phyloP scores from a whole-genome alignment of 2,113 vertebrate genomes.

The Polypterus bichir region DNA sequence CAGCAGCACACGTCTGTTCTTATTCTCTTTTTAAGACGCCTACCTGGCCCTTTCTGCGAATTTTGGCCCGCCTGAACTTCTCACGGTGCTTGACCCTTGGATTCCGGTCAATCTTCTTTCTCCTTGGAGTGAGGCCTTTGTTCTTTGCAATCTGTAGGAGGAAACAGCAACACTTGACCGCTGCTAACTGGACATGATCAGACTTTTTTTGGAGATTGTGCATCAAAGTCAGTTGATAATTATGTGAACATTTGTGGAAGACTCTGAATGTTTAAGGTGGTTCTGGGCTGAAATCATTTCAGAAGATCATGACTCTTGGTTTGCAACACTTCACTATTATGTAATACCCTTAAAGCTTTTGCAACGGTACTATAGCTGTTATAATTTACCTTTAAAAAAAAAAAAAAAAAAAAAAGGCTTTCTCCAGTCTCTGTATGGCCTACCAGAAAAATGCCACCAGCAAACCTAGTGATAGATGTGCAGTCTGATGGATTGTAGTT shows the following conservation, averaged over 20 bases:
- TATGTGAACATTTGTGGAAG: not conserved
- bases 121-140: constrained; percentile 81
- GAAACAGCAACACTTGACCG: not conserved
- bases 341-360: too few species aligned
- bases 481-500: too few species aligned
- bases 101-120: constrained; percentile 92
- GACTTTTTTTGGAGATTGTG: not conserved
- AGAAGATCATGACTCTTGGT: too few species aligned
- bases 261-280: too few species aligned
- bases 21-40: constrained; percentile 5
- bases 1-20: too few species aligned
- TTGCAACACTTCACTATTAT: too few species aligned
- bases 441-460: not conserved
- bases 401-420: too few species aligned
- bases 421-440: too few species aligned
- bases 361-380: too few species aligned
- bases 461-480: too few species aligned
- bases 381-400: too few species aligned
- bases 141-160: constrained; percentile 60
- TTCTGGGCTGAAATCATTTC: too few species aligned
- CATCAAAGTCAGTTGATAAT: not conserved
- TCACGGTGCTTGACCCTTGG: constrained; percentile 89
- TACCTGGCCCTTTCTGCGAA: constrained; percentile 84
- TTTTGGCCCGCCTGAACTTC: constrained; percentile 81
- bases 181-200: not conserved